Conservation (phyloP, 2,888 invertebrate species). For the Epinotia demarniana region DNA sequence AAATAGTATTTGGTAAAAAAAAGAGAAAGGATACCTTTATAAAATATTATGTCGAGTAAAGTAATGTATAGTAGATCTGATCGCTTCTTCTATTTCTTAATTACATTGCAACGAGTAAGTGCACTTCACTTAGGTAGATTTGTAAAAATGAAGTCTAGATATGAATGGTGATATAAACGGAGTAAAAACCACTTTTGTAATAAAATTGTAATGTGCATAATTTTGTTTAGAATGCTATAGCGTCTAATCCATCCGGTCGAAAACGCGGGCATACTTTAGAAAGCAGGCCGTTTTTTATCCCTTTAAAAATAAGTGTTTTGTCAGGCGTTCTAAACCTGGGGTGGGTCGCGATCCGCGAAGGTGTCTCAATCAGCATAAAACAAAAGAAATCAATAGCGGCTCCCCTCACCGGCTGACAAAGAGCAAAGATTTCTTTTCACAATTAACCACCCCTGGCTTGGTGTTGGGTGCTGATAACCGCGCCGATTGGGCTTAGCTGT, state of each 20-base stretch:
- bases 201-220: not conserved
- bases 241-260: not conserved
- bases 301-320: conserved; percentile 78
- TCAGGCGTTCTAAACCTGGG: conserved; percentile 70
- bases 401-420: conserved; percentile 77
- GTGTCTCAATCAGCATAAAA: conserved; percentile 86
- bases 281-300: conserved; percentile 64
- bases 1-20: not conserved
- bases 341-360: conserved; percentile 72
- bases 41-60: no score
- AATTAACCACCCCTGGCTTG: conserved; percentile 81
- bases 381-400: conserved; percentile 84
- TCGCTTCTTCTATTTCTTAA: no score
- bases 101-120: no score
- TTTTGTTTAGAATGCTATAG: no score
- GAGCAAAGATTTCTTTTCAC: conserved; percentile 85
- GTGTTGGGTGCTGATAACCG: conserved; percentile 76
- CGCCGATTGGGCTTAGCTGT: conserved; percentile 67
- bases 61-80: no score
- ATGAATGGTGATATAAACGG: no score
- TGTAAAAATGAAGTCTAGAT: no score
- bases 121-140: no score
- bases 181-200: no score
- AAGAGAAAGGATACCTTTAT: no score
- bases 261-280: not conserved